Percentiles rank a stretch among this genome's conserved stretches.
Evolutionary conservation across 1,140 invertebrate genomes (phyloP).

Genomic region (Lamellibrachia luymesi): DNA sequence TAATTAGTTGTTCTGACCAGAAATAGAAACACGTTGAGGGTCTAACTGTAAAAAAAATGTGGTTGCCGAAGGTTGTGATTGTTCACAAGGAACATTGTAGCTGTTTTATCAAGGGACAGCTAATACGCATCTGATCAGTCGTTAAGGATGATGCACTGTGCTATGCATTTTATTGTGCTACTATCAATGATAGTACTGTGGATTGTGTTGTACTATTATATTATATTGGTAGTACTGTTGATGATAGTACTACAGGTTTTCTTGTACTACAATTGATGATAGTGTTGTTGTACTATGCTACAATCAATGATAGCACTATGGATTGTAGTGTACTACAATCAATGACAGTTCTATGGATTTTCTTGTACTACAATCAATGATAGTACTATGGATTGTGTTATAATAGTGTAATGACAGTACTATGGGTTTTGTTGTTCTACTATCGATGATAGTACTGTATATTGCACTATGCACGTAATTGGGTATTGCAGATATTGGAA

Average conservation of each 20-base stretch:
- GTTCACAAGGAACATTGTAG: not conserved
- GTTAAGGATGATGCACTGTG: not conserved
- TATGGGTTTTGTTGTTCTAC: not conserved
- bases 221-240: not conserved
- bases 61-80: not conserved
- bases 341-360: too few species aligned
- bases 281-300: too few species aligned
- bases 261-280: too few species aligned
- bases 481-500: not conserved
- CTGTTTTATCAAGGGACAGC: not conserved
- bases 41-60: too few species aligned
- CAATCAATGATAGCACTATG: too few species aligned
- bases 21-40: not conserved
- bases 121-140: not conserved
- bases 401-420: not conserved
- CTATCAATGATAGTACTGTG: not conserved
- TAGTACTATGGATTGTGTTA: not conserved
- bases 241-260: too few species aligned
- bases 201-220: not conserved
- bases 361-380: too few species aligned
- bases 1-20: not conserved
- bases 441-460: not conserved
- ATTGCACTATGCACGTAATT: not conserved
- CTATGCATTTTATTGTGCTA: not conserved
- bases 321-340: too few species aligned